Evolutionary conservation across 2,888 invertebrate species (phyloP).

Genomic region (Parnassius orleans): DNA sequence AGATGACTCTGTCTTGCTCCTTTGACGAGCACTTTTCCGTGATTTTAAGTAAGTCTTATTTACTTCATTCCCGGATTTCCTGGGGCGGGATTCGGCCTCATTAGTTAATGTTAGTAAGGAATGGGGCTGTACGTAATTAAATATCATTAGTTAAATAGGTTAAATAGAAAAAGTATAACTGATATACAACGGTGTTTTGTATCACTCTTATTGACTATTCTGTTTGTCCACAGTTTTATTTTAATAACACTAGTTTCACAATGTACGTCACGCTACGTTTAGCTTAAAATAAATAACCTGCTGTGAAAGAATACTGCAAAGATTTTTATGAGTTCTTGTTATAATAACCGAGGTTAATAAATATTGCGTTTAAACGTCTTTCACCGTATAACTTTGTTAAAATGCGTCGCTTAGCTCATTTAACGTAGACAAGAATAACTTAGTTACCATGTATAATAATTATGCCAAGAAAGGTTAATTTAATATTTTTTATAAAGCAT

Average conservation of each 20-base stretch:
- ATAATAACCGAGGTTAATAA: slow-evolving; percentile 18
- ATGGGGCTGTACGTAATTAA: background rate
- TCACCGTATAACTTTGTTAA: slow-evolving; percentile 18
- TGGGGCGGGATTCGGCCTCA: slow-evolving; percentile 18
- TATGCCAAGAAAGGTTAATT: background rate
- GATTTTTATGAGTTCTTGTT: background rate
- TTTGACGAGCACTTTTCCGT: slow-evolving; percentile 43
- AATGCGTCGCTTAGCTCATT: slow-evolving; percentile 11
- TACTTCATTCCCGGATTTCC: slow-evolving; percentile 30
- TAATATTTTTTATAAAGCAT: background rate
- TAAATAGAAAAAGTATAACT: too few relatives aligned
- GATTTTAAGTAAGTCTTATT: slow-evolving; percentile 34
- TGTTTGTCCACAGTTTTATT: too few relatives aligned
- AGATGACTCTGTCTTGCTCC: slow-evolving; percentile 47
- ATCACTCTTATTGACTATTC: too few relatives aligned
- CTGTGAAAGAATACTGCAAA: slow-evolving; percentile 9
- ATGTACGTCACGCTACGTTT: too few relatives aligned
- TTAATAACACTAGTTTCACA: too few relatives aligned
- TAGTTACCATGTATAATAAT: background rate
- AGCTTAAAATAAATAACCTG: background rate
- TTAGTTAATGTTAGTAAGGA: slow-evolving; percentile 21
- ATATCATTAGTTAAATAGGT: too few relatives aligned
- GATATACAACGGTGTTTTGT: too few relatives aligned
- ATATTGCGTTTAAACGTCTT: slow-evolving; percentile 20
- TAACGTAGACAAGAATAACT: slow-evolving; percentile 6